These are phyloP conservation scores for Myotis vivesi DNA, from an alignment of 2,797 vertebrate genomes.

Conservation along the genomic window DNA sequence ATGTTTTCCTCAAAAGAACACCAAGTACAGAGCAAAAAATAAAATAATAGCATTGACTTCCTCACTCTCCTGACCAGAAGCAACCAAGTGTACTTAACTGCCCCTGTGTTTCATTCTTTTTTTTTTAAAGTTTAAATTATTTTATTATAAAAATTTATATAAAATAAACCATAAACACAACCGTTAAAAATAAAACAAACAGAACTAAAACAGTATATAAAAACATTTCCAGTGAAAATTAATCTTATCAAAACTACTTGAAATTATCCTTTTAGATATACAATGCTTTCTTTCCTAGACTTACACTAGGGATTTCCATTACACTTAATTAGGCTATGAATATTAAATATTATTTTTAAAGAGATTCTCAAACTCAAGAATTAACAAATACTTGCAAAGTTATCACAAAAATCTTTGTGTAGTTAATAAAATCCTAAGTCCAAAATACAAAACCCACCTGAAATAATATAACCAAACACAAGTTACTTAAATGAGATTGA, in stretches of 20 bases:
- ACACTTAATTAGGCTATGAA: background rate
- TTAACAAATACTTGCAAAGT: background rate
- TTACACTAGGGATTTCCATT: background rate
- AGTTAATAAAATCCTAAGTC: background rate
- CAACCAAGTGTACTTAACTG: background rate
- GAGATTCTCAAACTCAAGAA: background rate
- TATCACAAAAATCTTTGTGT: background rate
- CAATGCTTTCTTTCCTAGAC: background rate
- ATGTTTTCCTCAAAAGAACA: background rate
- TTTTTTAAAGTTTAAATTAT: conserved; percentile 2
- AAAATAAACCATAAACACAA: conserved; percentile 66
- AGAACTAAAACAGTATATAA: background rate
- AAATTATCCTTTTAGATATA: background rate
- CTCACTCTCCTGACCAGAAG: background rate
- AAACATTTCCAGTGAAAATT: background rate
- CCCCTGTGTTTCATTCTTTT: background rate
- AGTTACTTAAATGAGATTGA: background rate
- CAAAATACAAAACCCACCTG: conserved; percentile 14
- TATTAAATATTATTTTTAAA: background rate
- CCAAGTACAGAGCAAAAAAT: background rate
- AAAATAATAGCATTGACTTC: background rate
- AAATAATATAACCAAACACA: conserved; percentile 16
- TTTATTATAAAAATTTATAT: conserved; percentile 77
- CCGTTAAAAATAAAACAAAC: conserved; percentile 43
- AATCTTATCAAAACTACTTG: background rate